Base-by-base conservation (phyloP, 2,797 vertebrate species). In the Natrix natrix region DNA sequence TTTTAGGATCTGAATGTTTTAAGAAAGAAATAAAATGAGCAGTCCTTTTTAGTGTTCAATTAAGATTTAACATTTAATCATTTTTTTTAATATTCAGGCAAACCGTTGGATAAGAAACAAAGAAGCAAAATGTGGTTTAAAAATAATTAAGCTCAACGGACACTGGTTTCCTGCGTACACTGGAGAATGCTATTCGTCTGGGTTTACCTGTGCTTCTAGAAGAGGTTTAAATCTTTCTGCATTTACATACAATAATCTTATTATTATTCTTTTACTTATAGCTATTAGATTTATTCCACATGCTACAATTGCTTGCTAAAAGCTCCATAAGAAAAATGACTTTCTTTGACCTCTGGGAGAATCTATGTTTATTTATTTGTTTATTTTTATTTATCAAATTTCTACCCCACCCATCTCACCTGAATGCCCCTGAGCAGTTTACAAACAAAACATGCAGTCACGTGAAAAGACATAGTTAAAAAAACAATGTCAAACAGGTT, bases 81-180 rank as follows among this genome's bases (percentile, higher is more conserved):
- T 95, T 60, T 93, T 91, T 91, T 93, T 91, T 94, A 69, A 32
- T 74, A 22, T 91, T 98, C 92, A 98, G 98, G 98, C 98, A 11
- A 99, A 99, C 95, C 97, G 97, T 43, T 99, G 98, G 98, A 98
- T 99, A 94, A 98, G 98, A 88, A 98, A 98, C 91, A 98, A 98
- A 95, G 98, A 99, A 96, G 95, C 95, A 59, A 98, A 97, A 95
- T 96, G 97, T 63, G 98, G 98, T 28, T 97, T 99, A 63, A 98
- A 98, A 93, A 97, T 98, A 94, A 98, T 98, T 96, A 99, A 99
- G 95, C 97, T 98, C 48, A 99, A n/a, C 98, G 0, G 98, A 99
- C 90, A 69, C 93, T 32, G 97, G 94, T 90, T 99, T 98, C 93
- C 98, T 99, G 16, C 97, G 97, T 13, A 98, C 96, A 0, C 97